phyloP scores from a whole-genome alignment of 2,113 vertebrate genomes.

The Anhinga anhinga region DNA sequence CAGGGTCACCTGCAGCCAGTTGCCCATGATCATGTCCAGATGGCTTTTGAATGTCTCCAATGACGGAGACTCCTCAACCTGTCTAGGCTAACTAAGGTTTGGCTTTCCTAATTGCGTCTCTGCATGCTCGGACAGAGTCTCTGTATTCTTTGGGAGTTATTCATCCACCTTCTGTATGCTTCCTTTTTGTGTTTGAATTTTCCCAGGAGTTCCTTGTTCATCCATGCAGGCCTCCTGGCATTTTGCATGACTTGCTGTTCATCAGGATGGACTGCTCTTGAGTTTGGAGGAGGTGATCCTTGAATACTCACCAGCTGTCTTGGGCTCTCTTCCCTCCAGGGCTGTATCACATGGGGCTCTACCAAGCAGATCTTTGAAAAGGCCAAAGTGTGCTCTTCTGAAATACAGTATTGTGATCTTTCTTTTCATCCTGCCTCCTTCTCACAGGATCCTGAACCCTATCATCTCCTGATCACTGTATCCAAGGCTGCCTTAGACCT shows the following conservation, averaged over 20 bases:
- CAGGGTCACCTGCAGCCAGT: neutral
- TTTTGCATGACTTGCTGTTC: neutral
- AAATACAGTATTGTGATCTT: neutral
- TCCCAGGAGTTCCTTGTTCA: no score
- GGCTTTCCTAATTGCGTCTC: neutral
- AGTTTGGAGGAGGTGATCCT: neutral
- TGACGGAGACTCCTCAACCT: neutral
- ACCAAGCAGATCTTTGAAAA: neutral
- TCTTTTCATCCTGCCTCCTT: neutral
- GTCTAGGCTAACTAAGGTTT: neutral
- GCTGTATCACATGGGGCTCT: neutral
- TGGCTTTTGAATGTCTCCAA: neutral
- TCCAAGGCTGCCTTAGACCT: neutral
- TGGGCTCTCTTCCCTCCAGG: neutral
- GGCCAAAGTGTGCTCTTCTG: neutral
- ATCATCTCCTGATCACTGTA: neutral
- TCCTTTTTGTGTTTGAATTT: neutral
- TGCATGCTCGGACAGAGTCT: neutral
- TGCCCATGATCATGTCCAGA: neutral
- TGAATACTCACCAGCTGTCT: neutral
- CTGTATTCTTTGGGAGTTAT: neutral
- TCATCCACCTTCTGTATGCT: neutral
- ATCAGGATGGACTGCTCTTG: neutral
- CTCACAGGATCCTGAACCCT: no score
- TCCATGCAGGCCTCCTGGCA: neutral